Conservation (phyloP, 2,113 vertebrate species). For the Pollachius pollachius region DNA sequence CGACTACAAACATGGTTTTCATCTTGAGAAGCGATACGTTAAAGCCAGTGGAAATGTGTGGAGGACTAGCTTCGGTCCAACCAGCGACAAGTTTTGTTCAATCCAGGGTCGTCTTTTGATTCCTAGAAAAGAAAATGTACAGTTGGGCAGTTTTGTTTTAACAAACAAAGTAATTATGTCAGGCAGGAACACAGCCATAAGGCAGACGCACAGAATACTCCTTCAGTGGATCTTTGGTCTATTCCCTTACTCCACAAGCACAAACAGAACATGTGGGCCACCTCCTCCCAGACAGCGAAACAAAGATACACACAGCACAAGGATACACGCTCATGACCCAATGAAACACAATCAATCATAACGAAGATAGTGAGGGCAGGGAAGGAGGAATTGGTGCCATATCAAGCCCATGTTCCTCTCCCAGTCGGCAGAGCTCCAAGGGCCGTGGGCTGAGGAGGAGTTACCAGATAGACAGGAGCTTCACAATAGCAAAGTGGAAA, state of each 20-base stretch:
- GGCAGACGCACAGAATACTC: no score
- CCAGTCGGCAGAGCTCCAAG: background rate
- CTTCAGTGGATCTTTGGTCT: no score
- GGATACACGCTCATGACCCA: no score
- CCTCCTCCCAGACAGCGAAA: no score
- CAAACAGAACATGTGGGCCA: no score
- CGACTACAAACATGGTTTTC: conserved; percentile 44
- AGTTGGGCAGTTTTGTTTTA: no score
- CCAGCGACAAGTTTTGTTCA: background rate
- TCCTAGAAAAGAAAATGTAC: no score
- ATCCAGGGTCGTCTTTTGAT: background rate
- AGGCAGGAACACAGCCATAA: no score
- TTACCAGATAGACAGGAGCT: conserved; percentile 6
- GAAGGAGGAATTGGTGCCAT: background rate
- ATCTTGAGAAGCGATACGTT: conserved; percentile 44
- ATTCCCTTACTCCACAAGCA: no score
- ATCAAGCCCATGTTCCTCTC: conserved; percentile 7
- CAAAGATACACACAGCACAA: no score
- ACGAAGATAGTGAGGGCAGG: background rate
- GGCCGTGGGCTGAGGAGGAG: background rate
- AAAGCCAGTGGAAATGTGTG: background rate
- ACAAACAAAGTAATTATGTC: no score
- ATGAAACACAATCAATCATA: no score
- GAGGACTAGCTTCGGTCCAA: background rate
- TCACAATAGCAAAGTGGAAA: background rate